These are phyloP conservation scores for Lampris megalopsis DNA, from an alignment of 2,113 vertebrate species.

Conservation along the genomic window DNA sequence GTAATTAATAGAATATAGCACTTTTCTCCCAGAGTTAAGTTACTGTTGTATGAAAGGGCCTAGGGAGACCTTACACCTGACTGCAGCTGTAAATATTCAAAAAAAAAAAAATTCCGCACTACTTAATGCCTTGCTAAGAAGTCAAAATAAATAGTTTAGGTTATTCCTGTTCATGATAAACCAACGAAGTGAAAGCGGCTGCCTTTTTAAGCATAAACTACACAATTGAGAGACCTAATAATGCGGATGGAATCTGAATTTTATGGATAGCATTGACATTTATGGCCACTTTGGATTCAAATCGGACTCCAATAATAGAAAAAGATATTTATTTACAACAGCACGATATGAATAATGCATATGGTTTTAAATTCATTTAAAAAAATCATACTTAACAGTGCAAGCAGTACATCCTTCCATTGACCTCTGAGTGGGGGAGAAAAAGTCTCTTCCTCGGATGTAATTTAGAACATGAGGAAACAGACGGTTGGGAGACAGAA, in stretches of 20 bases:
- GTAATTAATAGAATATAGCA: slow-evolving; percentile 31
- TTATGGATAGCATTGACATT: background rate
- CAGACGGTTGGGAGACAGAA: slow-evolving; percentile 85
- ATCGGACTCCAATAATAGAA: background rate
- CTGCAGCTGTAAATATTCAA: slow-evolving; percentile 42
- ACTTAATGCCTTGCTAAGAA: slow-evolving; percentile 42
- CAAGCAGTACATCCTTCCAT: slow-evolving; percentile 18
- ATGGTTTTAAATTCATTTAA: slow-evolving; percentile 24
- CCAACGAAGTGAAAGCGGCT: background rate
- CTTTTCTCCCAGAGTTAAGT: slow-evolving; percentile 6
- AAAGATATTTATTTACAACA: background rate
- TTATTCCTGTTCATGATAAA: background rate
- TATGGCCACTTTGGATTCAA: background rate
- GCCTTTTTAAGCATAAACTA: background rate
- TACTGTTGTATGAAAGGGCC: slow-evolving; percentile 35
- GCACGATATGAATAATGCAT: slow-evolving; percentile 4
- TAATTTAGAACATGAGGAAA: slow-evolving; percentile 77
- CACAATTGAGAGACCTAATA: background rate
- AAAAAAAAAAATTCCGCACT: slow-evolving; percentile 45
- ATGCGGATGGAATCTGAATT: background rate
- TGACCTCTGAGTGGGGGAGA: slow-evolving; percentile 54
- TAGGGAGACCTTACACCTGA: slow-evolving; percentile 28
- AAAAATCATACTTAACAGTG: slow-evolving; percentile 5
- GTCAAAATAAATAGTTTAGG: slow-evolving; percentile 21
- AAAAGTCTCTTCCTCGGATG: slow-evolving; percentile 56